Evolutionary conservation across 2,888 invertebrate genomes (phyloP).

Genomic region (Pheosia gnoma): DNA sequence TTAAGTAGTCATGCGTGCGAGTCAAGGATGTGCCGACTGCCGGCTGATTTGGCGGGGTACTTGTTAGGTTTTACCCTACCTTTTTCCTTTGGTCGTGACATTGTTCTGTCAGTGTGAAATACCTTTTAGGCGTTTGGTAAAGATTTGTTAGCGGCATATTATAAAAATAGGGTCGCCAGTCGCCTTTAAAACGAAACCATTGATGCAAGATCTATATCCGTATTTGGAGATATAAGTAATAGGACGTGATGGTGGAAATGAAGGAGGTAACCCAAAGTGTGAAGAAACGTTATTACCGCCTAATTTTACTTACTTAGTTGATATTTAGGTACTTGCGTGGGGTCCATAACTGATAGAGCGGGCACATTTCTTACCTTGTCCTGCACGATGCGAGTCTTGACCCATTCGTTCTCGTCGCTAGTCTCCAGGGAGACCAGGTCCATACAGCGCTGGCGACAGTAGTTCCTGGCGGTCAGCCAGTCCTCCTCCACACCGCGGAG

Average conservation of each 20-base stretch:
- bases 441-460: slow-evolving; percentile 95
- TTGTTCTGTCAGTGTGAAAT: background rate
- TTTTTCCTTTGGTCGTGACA: slow-evolving; percentile 3
- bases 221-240: too few species aligned
- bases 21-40: slow-evolving; percentile 45
- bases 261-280: too few species aligned
- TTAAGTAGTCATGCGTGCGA: slow-evolving; percentile 36
- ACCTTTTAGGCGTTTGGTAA: background rate
- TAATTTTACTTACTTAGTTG: too few species aligned
- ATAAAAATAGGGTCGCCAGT: too few species aligned
- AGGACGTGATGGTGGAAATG: too few species aligned
- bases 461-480: slow-evolving; percentile 94
- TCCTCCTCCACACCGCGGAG: slow-evolving; percentile 90
- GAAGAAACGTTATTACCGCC: too few species aligned
- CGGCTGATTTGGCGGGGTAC: background rate
- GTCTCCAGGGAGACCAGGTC: slow-evolving; percentile 94
- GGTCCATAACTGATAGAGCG: background rate
- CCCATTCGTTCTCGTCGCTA: slow-evolving; percentile 93
- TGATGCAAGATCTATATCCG: too few species aligned
- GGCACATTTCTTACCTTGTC: slow-evolving; percentile 86
- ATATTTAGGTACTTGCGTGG: too few species aligned
- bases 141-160: too few species aligned
- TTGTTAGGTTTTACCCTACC: background rate
- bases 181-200: too few species aligned
- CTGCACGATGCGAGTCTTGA: slow-evolving; percentile 90